A percentile compares a stretch with the other conserved stretches of the same genome.
phyloP scores from a whole-genome alignment of 2,113 vertebrate species.

The Dasyornis broadbenti region DNA sequence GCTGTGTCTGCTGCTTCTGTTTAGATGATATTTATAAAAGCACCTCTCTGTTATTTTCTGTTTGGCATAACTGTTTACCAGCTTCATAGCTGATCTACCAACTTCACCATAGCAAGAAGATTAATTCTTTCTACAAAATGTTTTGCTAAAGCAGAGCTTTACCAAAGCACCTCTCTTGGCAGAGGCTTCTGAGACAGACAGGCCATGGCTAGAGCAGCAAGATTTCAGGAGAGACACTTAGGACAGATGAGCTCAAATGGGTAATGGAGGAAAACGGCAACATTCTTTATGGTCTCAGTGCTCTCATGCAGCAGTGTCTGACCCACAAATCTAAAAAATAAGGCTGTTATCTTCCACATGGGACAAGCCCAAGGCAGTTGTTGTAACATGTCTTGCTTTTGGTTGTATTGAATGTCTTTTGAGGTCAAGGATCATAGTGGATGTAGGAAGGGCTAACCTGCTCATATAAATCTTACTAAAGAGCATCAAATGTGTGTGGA shows the following conservation, averaged over 20 bases:
- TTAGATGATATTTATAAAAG: background rate
- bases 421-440: background rate
- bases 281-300: background rate
- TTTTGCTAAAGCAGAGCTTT: background rate
- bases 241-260: background rate
- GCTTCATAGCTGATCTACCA: background rate
- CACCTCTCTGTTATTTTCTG: background rate
- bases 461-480: background rate
- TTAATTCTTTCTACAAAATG: background rate
- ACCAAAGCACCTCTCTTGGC: background rate
- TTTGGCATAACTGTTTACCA: background rate
- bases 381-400: background rate
- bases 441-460: background rate
- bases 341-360: background rate
- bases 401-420: background rate
- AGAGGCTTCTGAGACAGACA: background rate
- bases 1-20: background rate
- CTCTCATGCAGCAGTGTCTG: background rate
- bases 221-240: background rate
- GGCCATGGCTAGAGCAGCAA: background rate
- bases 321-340: background rate
- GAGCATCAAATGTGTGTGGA: background rate
- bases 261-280: background rate
- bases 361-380: background rate
- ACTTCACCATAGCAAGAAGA: background rate